Base-by-base conservation (phyloP, 2,888 invertebrate genomes). In the Megamerina dolium region DNA sequence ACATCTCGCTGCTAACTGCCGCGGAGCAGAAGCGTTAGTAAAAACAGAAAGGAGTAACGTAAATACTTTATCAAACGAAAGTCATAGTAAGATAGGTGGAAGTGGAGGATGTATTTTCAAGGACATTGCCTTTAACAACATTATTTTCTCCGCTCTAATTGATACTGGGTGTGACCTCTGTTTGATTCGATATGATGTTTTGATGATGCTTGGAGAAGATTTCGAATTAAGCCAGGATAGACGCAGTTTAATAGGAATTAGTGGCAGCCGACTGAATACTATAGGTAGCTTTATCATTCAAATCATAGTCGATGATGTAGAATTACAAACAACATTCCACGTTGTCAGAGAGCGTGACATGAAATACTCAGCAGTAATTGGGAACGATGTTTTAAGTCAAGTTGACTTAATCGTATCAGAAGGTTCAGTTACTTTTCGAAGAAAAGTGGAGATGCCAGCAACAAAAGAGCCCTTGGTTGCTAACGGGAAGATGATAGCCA, bases 131-230 rank as follows among this genome's bases (percentile, higher is more conserved):
- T 10, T 43, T 4, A 41, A 39, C 5, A 23, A 23, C 6, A 5
- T 29, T 5, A 31, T 12, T 2, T 16, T 49, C 14, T 44, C 44
- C 14, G 43, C 48, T 12, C 27, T 50, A 14, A 21, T 50, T 4
- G 48, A 50, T n/a, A 48, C 50, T 1, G 50, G 45, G 4, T 41
- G 50, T 14, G 42, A 46, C 34, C 13, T 48, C 3, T 42, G 36
- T 41, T 17, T 47, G 5, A 29, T 50, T 3, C 40, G 45, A 2
- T 39, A 46, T 16, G 45, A 45, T 17, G 19, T 16, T 2, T 20
- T 43, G 16, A 14, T 19, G 26, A 37, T 27, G 35, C 12, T 43
- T 4, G 48, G 43, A 8, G n/a, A n/a, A n/a, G 43, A 37, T 4
- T 4, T 32, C 5, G 37, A 47, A 16, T 30, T 43, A 5, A 30